Percentiles rank a stretch among this genome's conserved stretches.
phyloP scores from a whole-genome alignment of 2,113 vertebrate species.

The Tricholaema leucomelas region DNA sequence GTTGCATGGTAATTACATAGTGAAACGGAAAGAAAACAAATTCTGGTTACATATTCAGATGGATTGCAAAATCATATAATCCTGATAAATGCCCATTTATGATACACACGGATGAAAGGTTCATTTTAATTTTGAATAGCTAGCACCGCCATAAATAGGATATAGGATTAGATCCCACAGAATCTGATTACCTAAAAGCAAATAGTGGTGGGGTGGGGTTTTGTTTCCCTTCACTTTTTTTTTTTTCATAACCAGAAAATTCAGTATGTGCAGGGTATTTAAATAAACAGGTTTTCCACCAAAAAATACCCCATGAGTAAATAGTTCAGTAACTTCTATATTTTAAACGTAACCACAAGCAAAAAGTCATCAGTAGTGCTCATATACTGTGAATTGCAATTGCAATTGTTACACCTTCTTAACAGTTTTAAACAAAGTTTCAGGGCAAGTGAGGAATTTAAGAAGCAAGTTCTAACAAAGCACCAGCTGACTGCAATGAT shows the following conservation, averaged over 20 bases:
- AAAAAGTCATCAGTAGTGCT: background rate
- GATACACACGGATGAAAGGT: constrained; percentile 91
- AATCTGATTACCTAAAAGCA: constrained; percentile 93
- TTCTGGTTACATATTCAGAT: constrained; percentile 86
- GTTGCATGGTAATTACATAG: constrained; percentile 97
- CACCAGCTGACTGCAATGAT: background rate
- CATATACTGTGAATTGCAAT: background rate
- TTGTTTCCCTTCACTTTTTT: constrained; percentile 76
- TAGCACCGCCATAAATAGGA: constrained; percentile 88
- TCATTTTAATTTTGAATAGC: constrained; percentile 98
- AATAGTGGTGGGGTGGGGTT: too few relatives aligned
- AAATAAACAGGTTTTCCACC: constrained; percentile 19
- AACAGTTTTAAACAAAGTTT: background rate
- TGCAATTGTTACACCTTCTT: background rate
- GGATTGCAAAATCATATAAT: constrained; percentile 91
- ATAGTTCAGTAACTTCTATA: background rate
- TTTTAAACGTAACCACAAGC: constrained; percentile 4
- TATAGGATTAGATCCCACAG: constrained; percentile 91
- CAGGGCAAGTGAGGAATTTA: background rate
- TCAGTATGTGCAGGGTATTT: constrained; percentile 43
- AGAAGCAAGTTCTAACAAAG: background rate
- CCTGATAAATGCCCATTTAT: constrained; percentile 93
- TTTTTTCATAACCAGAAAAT: constrained; percentile 54
- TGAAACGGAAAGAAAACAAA: constrained; percentile 82
- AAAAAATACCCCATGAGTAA: background rate